Percentiles rank a stretch among this genome's conserved stretches.
Evolutionary conservation across 37 sponge, comb jelly and placozoan genomes (phyloP).

Genomic region (Agelas oroides): DNA sequence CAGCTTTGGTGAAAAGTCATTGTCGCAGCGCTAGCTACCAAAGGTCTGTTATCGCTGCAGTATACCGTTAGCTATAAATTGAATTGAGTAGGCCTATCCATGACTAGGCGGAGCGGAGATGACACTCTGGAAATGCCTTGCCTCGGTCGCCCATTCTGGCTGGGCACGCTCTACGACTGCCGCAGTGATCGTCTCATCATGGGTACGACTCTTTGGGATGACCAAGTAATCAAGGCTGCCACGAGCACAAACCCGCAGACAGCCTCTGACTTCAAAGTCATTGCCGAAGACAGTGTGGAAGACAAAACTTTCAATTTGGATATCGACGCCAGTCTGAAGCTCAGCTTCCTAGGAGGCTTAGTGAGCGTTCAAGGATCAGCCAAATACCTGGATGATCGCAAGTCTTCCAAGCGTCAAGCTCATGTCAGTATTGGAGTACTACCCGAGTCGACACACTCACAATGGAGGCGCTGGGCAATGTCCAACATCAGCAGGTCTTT

Average conservation of each 20-base stretch:
- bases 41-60: no score
- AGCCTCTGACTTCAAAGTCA: conserved; percentile 21
- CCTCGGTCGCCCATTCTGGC: conserved; percentile 45
- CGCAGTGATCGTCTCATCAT: conserved; percentile 48
- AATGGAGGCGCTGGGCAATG: conserved; percentile 33
- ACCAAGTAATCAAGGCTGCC: not conserved
- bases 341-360: conserved; percentile 49
- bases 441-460: conserved; percentile 32
- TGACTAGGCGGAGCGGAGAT: no score
- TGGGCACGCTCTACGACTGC: conserved; percentile 65
- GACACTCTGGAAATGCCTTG: conserved; percentile 17
- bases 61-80: no score
- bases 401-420: conserved; percentile 42
- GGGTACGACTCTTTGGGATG: conserved; percentile 42
- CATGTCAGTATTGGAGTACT: conserved; percentile 38
- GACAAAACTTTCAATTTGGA: conserved; percentile 31
- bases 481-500: conserved; percentile 31
- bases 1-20: no score
- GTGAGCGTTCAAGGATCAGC: conserved; percentile 31
- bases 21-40: no score
- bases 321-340: conserved; percentile 24
- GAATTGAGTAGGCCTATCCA: no score
- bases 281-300: conserved; percentile 28
- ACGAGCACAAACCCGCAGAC: no score
- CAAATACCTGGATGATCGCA: conserved; percentile 42